Base-by-base conservation (phyloP, 1,140 invertebrate genomes). In the Drosophila albomicans region DNA sequence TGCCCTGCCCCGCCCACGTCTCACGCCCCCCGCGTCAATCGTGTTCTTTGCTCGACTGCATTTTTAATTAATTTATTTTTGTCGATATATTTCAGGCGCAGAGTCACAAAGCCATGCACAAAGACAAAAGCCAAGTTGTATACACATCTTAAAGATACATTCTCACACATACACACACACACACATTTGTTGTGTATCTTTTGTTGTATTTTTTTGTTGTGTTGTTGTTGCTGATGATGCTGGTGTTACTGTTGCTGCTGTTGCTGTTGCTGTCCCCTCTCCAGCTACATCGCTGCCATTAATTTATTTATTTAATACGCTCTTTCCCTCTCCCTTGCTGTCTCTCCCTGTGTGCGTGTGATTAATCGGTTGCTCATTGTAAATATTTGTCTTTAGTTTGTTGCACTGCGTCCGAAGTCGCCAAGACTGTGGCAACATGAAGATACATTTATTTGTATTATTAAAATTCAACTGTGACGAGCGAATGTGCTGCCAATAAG, bases 321-420 rank as follows among this genome's bases (percentile, higher is more conserved):
- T 78, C 61, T 64, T 13, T 43, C 65, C 49, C 0, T 20, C 46
- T n/a, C 58, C 52, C 13, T 32, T 8, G 2, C 7, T 35, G 46
- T n/a, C 54, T 7, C 54, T 57, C 2, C 13, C 35, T 3, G 48
- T 62, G 69, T 81, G 71, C 70, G 77, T 80, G 87, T 88, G 84
- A 88, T 88, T 88, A 89, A 88, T 88, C 81, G 85, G 63, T 68
- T 62, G 85, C 81, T 85, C 75, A 88, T 89, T 88, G 84, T 88
- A 88, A 88, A 88, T 88, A 88, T 88, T 88, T 88, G 84, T 88
- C 84, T 88, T 88, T 89, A 85, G 84, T 88, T 89, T 88, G 86
- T 85, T 89, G 84, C 84, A 82, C 71, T 71, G 20, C 20, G 75
- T 35, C 54, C 20, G 20, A 25, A 52, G 49, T 41, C 6, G 32